Evolutionary conservation across 2,888 invertebrate species (phyloP).

Genomic region (Drosophila silvestris): DNA sequence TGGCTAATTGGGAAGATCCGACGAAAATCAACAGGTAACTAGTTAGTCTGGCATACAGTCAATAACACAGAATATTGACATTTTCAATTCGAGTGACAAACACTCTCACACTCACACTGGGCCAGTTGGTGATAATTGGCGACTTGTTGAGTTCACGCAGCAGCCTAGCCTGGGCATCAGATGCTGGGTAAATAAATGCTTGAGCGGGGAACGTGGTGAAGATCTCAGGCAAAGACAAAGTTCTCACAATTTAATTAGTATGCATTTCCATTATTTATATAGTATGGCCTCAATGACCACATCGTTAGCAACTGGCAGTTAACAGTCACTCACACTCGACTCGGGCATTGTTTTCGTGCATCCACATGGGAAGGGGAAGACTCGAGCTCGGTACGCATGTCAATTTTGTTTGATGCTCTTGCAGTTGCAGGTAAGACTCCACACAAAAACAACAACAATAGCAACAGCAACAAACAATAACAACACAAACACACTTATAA

Average conservation of each 20-base stretch:
- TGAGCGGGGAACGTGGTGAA: conserved; percentile 24
- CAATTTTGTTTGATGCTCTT: conserved; percentile 51
- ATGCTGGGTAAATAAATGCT: conserved; percentile 55
- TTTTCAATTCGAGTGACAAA: conserved; percentile 60
- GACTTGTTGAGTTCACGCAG: conserved; percentile 47
- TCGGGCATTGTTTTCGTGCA: conserved; percentile 53
- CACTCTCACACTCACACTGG: conserved; percentile 51
- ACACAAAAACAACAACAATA: conserved; percentile 14
- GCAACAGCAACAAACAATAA: conserved; percentile 11
- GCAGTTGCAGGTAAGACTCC: conserved; percentile 44
- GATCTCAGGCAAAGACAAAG: conserved; percentile 35
- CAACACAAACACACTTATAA: conserved; percentile 38
- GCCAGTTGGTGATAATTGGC: conserved; percentile 58
- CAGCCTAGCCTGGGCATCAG: conserved; percentile 6
- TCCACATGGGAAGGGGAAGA: neutral
- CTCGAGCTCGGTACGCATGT: conserved; percentile 47
- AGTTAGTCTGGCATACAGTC: neutral
- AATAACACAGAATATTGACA: conserved; percentile 62
- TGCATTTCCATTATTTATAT: conserved; percentile 74
- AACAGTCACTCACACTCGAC: conserved; percentile 35
- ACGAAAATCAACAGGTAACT: conserved; percentile 18
- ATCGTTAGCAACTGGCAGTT: conserved; percentile 50
- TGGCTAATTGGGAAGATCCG: conserved; percentile 12
- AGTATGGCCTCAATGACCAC: conserved; percentile 52
- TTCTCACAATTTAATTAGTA: conserved; percentile 78